Evolutionary conservation across 2,888 invertebrate species (phyloP).

Genomic region (Eupithecia insigniata): DNA sequence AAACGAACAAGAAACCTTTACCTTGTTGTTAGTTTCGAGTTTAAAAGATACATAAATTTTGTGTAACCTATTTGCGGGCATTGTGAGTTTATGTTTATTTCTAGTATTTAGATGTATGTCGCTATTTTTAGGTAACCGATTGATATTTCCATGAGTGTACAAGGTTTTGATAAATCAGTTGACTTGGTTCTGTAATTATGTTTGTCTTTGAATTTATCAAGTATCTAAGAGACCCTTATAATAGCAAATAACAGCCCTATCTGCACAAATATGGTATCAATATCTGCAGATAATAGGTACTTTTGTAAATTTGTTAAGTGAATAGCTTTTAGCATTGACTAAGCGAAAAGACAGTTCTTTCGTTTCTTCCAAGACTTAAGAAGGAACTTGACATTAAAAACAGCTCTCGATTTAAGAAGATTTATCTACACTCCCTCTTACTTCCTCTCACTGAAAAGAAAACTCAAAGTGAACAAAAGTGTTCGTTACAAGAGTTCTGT

Average conservation of each 20-base stretch:
- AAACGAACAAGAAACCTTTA: too few relatives aligned
- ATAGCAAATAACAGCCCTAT: too few relatives aligned
- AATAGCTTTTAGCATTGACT: not conserved
- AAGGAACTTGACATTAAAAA: slow-evolving; percentile 4
- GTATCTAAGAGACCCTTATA: not conserved
- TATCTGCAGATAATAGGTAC: not conserved
- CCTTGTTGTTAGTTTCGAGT: too few relatives aligned
- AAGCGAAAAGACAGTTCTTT: not conserved
- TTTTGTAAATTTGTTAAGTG: not conserved
- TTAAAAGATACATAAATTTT: too few relatives aligned
- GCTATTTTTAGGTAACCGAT: not conserved
- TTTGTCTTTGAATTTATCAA: too few relatives aligned
- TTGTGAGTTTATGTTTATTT: too few relatives aligned
- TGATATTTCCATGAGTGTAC: too few relatives aligned
- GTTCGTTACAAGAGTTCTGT: not conserved
- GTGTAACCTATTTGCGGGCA: too few relatives aligned
- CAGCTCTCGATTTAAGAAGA: not conserved
- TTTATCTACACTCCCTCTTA: not conserved
- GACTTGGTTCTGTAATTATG: too few relatives aligned
- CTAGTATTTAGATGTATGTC: too few relatives aligned
- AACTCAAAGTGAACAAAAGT: not conserved
- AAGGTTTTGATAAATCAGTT: too few relatives aligned
- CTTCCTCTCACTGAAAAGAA: slow-evolving; percentile 1
- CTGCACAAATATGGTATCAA: not conserved
- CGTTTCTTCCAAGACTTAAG: not conserved